A percentile compares a stretch with the other conserved stretches of the same genome.
These are phyloP conservation scores for Petroica traversi DNA, from an alignment of 2,113 vertebrate species.

Conservation along the genomic window DNA sequence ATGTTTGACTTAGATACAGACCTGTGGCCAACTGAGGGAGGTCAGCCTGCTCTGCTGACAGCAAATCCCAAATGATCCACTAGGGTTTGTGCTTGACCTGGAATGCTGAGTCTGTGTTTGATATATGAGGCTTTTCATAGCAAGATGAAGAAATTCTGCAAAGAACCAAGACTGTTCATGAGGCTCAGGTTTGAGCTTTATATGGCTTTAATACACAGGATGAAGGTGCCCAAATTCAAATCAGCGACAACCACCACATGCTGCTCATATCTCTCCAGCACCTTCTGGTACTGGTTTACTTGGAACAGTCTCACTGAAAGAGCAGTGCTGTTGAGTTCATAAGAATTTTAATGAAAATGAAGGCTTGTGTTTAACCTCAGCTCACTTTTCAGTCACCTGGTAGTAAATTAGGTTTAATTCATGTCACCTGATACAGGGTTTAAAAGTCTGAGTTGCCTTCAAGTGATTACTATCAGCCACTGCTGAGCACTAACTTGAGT, in stretches of 20 bases:
- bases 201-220: rapidly evolving
- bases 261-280: neutral
- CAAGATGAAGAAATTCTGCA: neutral
- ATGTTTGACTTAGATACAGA: neutral
- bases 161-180: neutral
- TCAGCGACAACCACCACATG: rapidly evolving
- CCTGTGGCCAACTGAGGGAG: neutral
- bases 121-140: neutral
- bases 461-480: neutral
- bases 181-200: too few relatives aligned
- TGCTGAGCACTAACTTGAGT: neutral
- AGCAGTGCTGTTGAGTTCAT: neutral
- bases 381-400: neutral
- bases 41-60: neutral
- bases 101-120: neutral
- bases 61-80: neutral
- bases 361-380: neutral
- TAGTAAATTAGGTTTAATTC: neutral
- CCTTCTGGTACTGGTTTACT: neutral
- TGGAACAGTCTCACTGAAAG: neutral
- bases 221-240: neutral
- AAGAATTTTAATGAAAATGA: neutral
- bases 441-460: neutral
- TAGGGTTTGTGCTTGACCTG: neutral
- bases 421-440: rapidly evolving